These are phyloP conservation scores for Terebella lapidaria DNA, from an alignment of 2,888 invertebrate species.

Conservation along the genomic window DNA sequence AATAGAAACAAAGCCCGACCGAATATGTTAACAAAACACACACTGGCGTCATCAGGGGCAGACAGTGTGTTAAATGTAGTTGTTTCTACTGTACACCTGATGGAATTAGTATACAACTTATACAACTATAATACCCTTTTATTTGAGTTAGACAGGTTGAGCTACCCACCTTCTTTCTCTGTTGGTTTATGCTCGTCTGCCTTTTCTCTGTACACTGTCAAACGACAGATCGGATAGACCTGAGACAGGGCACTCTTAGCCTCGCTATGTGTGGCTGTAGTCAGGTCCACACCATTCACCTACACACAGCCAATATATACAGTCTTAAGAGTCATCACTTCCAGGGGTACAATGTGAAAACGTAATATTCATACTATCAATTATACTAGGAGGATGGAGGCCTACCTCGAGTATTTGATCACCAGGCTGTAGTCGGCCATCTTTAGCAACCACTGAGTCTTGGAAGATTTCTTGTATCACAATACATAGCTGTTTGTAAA, in stretches of 20 bases:
- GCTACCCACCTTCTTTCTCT: constrained; percentile 44
- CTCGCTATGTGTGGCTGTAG: constrained; percentile 44
- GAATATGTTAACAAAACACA: too few species aligned
- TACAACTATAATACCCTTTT: too few species aligned
- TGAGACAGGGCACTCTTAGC: constrained; percentile 48
- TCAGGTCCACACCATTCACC: constrained; percentile 51
- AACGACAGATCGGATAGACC: constrained; percentile 49
- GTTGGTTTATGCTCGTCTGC: constrained; percentile 45
- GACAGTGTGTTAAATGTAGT: too few species aligned
- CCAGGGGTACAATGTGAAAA: too few species aligned
- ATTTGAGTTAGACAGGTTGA: too few species aligned
- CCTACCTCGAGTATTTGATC: constrained; percentile 55
- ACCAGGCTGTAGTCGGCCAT: constrained; percentile 53
- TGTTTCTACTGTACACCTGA: too few species aligned
- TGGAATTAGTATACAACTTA: too few species aligned
- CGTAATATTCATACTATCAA: too few species aligned
- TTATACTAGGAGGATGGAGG: too few species aligned
- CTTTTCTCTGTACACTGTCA: constrained; percentile 55
- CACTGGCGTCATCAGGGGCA: too few species aligned
- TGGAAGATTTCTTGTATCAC: constrained; percentile 55
- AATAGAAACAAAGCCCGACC: too few species aligned
- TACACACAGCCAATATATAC: background rate
- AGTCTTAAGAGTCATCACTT: too few species aligned
- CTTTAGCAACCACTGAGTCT: constrained; percentile 51
- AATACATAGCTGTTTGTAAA: constrained; percentile 48